Evolutionary conservation across 2,113 vertebrate genomes (phyloP), one percentile per base, ranked within the genome.

Genomic region (Campylomormyrus numenius): DNA sequence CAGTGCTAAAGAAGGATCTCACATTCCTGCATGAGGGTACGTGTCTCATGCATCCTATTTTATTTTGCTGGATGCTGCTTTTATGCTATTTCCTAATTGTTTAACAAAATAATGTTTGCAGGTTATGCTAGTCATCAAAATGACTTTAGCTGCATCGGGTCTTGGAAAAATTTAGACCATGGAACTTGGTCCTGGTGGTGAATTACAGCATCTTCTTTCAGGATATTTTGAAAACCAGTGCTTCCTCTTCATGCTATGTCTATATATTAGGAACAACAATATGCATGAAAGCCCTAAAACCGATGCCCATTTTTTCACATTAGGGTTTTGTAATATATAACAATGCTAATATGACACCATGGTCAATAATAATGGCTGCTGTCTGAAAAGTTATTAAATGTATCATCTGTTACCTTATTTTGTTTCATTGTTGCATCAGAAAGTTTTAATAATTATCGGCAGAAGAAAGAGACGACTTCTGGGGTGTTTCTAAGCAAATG

Each of bases 1-100:
- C 98, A 0, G 97, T 99, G 90, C 96, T 99, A 94, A 99, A 99
- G 96, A 99, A 99, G 94, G 98, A 99, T 90, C 98, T 99, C 94
- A 99, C 98, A 3, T 99, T 99, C 95, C 96, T 99, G 27, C 98
- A 99, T 45, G 98, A 99, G 97, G 98, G 98, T 98, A 95, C 27
- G 92, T 24, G 89, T 88, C 92, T 86, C 15, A 11, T 27, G 9
- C 62, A 6, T 13, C 56, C 45, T 10, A 13, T 1, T 46, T 58
- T 0, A 31, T 11, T 17, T 8, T 3, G 2, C 0, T 3, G 21
- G 19, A 58, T 24, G 27, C 21, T 31, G 5, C 7, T 21, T 7
- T 56, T 42, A 24, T 17, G 35, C 50, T 21, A 10, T 24, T 42
- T 19, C 53, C 52, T 39, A 88, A 8, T 2, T 15, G 24, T 35